These are phyloP conservation scores for Vanessa cardui DNA, from an alignment of 2,888 invertebrate species.

Conservation along the genomic window DNA sequence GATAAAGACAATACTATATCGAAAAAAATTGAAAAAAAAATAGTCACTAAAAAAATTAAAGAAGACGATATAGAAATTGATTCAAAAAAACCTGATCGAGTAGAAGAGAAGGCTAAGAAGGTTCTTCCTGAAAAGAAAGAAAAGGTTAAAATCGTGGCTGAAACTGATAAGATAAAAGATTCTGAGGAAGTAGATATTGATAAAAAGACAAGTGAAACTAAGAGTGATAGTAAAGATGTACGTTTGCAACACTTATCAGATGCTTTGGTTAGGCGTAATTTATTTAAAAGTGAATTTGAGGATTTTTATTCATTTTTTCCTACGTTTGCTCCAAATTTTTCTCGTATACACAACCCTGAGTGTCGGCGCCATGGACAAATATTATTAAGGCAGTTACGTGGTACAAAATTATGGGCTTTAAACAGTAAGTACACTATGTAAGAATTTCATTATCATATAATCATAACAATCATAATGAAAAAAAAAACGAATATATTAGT, in stretches of 20 bases:
- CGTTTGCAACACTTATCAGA: conserved; percentile 66
- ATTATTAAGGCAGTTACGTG: conserved; percentile 85
- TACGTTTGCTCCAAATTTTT: conserved; percentile 87
- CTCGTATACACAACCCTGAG: conserved; percentile 84
- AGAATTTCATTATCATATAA: not conserved
- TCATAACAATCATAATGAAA: not conserved
- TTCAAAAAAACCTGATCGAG: conserved; percentile 15
- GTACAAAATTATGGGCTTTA: conserved; percentile 87
- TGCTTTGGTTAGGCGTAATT: conserved; percentile 68
- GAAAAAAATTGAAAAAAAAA: conserved; percentile 16
- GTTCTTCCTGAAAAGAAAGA: conserved; percentile 17
- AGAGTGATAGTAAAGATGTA: conserved; percentile 54
- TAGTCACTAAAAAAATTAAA: conserved; percentile 22
- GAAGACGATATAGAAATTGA: conserved; percentile 28
- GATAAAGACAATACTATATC: conserved; percentile 18
- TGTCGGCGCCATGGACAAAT: conserved; percentile 88
- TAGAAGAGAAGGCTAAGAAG: not conserved
- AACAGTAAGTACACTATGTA: conserved; percentile 82
- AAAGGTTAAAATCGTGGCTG: conserved; percentile 16
- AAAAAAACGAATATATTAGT: too few relatives aligned
- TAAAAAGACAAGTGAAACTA: conserved; percentile 30
- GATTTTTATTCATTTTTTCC: conserved; percentile 85
- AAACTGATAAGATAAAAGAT: conserved; percentile 15
- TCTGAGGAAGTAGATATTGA: conserved; percentile 21
- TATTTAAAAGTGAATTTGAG: conserved; percentile 82